phyloP scores from a whole-genome alignment of 2,888 invertebrate genomes.

The Netelia fuscicornis region DNA sequence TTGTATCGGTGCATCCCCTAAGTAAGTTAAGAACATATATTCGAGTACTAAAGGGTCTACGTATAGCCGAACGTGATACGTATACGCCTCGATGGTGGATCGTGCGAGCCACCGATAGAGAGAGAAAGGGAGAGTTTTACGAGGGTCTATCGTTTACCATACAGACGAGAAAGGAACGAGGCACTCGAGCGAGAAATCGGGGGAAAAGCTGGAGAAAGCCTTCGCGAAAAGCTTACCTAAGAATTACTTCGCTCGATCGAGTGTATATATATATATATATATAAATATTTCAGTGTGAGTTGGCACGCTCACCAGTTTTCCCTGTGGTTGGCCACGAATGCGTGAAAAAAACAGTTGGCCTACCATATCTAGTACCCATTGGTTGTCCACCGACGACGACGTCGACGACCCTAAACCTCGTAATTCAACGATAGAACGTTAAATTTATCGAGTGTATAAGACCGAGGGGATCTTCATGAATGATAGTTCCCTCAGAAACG shows the following conservation, averaged over 20 bases:
- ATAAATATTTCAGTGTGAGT: not conserved
- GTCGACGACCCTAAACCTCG: constrained; percentile 28
- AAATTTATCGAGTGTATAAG: constrained; percentile 65
- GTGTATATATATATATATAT: constrained; percentile 12
- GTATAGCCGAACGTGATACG: not conserved
- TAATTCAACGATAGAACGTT: constrained; percentile 61
- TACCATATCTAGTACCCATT: constrained; percentile 36
- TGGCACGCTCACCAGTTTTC: constrained; percentile 49
- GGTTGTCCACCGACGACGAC: constrained; percentile 51
- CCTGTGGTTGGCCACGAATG: constrained; percentile 39
- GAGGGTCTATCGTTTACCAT: constrained; percentile 66
- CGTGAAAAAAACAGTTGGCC: constrained; percentile 34
- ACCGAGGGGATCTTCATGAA: constrained; percentile 17
- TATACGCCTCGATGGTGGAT: not conserved
- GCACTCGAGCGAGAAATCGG: constrained; percentile 65
- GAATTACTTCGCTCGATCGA: constrained; percentile 63
- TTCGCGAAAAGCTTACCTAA: constrained; percentile 62
- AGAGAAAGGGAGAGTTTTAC: constrained; percentile 44
- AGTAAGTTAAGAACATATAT: constrained; percentile 49
- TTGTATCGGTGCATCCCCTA: constrained; percentile 3
- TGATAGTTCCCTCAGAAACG: constrained; percentile 5
- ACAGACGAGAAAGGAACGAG: constrained; percentile 68
- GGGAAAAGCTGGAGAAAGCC: constrained; percentile 50
- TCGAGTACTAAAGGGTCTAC: constrained; percentile 6
- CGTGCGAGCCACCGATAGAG: constrained; percentile 8